These are phyloP conservation scores for Phycodurus eques DNA, from an alignment of 2,113 vertebrate species.

Conservation along the genomic window DNA sequence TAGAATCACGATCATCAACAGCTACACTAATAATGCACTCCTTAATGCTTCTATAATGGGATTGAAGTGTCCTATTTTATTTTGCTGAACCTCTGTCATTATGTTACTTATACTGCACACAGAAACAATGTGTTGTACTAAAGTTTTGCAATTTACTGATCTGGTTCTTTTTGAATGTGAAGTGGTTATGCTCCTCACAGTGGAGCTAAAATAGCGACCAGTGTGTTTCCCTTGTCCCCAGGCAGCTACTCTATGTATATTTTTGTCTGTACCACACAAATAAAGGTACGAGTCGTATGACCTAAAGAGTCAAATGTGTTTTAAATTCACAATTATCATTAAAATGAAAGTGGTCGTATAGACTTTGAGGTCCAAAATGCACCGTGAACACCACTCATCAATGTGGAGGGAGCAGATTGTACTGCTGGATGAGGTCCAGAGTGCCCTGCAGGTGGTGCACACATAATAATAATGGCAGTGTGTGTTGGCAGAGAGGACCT, in stretches of 20 bases:
- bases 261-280: slow-evolving; percentile 52
- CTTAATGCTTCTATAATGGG: not conserved
- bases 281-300: slow-evolving; percentile 52
- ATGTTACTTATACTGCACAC: slow-evolving; percentile 3
- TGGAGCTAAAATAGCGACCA: slow-evolving; percentile 17
- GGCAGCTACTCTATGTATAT: slow-evolving; percentile 55
- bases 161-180: slow-evolving; percentile 32
- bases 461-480: slow-evolving; percentile 38
- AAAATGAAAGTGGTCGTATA: not conserved
- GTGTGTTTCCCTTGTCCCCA: slow-evolving; percentile 26
- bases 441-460: slow-evolving; percentile 34
- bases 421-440: slow-evolving; percentile 33
- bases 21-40: not conserved
- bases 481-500: not conserved
- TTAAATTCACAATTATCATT: not conserved
- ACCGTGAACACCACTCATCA: too few relatives aligned
- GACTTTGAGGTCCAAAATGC: not conserved
- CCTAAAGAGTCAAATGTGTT: slow-evolving; percentile 17
- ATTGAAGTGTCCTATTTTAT: slow-evolving; percentile 5
- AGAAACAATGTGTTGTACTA: not conserved
- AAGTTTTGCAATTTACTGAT: not conserved
- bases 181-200: slow-evolving; percentile 25
- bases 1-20: slow-evolving; percentile 5
- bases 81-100: slow-evolving; percentile 2
- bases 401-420: slow-evolving; percentile 38